phyloP scores from a whole-genome alignment of 2,888 invertebrate genomes.

The Ariolimax columbianus region DNA sequence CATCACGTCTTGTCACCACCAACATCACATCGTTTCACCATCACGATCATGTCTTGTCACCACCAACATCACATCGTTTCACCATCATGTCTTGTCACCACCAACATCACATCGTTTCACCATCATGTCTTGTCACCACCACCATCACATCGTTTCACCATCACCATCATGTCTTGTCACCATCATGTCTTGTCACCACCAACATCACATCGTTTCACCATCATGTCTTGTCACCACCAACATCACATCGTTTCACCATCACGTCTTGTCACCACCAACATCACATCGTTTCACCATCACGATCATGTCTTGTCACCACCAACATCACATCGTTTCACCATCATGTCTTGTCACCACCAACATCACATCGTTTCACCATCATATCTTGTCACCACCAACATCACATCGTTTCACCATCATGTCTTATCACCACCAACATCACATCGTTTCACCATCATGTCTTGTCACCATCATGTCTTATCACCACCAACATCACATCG shows the following conservation, averaged over 20 bases:
- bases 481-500: neutral
- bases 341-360: neutral
- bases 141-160: slow-evolving; percentile 44
- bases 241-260: neutral
- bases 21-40: neutral
- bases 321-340: neutral
- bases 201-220: neutral
- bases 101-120: neutral
- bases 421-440: neutral
- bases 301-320: neutral
- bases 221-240: neutral
- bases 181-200: neutral
- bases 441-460: neutral
- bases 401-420: neutral
- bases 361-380: neutral
- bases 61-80: neutral
- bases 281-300: too few relatives aligned
- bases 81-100: neutral
- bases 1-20: neutral
- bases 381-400: neutral
- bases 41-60: neutral
- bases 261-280: neutral
- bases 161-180: slow-evolving; percentile 12
- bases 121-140: slow-evolving; percentile 52
- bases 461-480: neutral